These are phyloP conservation scores for Akabosia matsudoensis DNA, from an alignment of 1,140 invertebrate genomes.

Conservation along the genomic window DNA sequence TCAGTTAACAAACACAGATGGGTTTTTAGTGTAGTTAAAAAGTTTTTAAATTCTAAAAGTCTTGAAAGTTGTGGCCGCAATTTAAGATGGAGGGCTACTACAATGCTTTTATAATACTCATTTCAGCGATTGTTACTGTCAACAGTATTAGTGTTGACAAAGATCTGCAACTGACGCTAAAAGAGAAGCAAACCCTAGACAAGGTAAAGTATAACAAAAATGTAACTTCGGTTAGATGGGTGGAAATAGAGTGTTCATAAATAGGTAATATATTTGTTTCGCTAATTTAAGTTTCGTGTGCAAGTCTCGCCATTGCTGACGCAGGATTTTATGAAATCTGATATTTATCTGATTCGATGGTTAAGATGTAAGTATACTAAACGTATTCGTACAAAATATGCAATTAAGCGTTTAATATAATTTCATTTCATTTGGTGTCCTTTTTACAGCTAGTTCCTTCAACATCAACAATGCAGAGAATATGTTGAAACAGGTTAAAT, in stretches of 20 bases:
- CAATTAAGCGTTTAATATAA: background rate
- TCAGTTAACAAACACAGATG: too few relatives aligned
- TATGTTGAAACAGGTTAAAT: background rate
- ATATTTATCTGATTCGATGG: constrained; percentile 2
- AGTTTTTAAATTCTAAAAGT: background rate
- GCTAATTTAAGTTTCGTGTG: background rate
- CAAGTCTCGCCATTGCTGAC: background rate
- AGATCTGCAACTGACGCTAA: background rate
- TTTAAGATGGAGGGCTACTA: background rate
- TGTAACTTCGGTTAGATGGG: background rate
- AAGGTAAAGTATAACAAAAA: background rate
- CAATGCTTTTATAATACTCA: background rate
- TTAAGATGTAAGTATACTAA: background rate
- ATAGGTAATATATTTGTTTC: background rate
- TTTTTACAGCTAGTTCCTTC: background rate
- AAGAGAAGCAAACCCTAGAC: constrained; percentile 3
- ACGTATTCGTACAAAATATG: background rate
- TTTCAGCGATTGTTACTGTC: background rate
- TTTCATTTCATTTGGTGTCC: background rate
- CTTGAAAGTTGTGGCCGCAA: background rate
- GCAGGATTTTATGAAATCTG: background rate
- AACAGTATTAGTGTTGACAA: background rate
- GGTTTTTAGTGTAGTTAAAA: too few relatives aligned
- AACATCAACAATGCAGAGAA: background rate
- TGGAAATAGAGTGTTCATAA: background rate